Evolutionary conservation across 2,113 vertebrate genomes (phyloP).

Genomic region (Urocitellus parryii): DNA sequence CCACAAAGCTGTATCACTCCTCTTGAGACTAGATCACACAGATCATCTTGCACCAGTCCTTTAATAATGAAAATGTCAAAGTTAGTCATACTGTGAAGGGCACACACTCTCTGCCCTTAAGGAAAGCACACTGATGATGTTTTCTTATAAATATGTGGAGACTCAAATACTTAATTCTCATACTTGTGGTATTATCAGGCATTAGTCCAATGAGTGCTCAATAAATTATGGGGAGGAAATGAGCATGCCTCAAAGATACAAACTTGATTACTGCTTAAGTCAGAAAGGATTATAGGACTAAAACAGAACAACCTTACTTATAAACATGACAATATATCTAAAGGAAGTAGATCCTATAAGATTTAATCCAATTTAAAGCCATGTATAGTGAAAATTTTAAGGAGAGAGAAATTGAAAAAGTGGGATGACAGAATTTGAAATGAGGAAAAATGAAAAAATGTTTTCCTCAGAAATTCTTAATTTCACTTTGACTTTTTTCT

Average conservation of each 20-base stretch:
- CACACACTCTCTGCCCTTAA: neutral
- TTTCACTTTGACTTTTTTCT: neutral
- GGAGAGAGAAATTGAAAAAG: neutral
- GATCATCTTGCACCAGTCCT: neutral
- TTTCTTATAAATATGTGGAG: neutral
- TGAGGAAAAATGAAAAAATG: neutral
- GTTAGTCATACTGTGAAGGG: neutral
- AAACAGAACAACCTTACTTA: neutral
- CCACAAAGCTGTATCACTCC: too few species aligned
- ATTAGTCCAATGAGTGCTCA: too few species aligned
- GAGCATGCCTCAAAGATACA: neutral
- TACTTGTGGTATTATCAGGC: neutral
- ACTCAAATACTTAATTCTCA: neutral
- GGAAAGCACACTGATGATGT: neutral
- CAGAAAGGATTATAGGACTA: neutral
- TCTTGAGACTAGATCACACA: neutral
- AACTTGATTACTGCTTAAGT: neutral
- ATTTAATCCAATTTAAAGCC: neutral
- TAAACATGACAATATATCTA: neutral
- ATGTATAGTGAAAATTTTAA: neutral
- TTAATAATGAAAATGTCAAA: neutral
- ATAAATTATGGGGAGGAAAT: neutral
- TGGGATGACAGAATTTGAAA: neutral
- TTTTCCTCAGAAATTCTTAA: neutral
- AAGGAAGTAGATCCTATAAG: neutral